These are phyloP conservation scores for Gorilla gorilla DNA, from an alignment of 2,113 vertebrate species.

Conservation along the genomic window DNA sequence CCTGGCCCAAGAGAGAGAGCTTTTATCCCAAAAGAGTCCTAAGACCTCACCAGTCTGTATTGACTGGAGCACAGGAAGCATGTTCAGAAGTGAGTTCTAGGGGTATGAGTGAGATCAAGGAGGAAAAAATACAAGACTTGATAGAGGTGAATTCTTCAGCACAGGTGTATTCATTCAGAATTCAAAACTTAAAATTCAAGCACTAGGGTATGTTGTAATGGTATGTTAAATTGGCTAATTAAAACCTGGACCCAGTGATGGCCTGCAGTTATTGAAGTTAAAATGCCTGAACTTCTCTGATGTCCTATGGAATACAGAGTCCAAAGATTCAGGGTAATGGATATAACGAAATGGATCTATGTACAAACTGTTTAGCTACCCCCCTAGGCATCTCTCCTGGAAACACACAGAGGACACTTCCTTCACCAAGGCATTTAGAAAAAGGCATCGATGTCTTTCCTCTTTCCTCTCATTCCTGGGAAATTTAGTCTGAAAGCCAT, in stretches of 20 bases:
- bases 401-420: not conserved
- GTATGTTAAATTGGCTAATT: not conserved
- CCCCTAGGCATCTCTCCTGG: not conserved
- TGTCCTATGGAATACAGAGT: not conserved
- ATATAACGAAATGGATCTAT: not conserved
- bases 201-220: not conserved
- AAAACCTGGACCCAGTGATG: not conserved
- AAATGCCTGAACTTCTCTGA: conserved; percentile 21
- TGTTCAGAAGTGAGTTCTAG: not conserved
- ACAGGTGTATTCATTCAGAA: not conserved
- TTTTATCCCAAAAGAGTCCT: not conserved
- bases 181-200: not conserved
- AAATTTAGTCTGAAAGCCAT: conserved; percentile 1
- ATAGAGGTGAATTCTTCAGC: not conserved
- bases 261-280: not conserved
- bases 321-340: not conserved
- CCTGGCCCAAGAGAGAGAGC: not conserved
- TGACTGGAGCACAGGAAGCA: not conserved
- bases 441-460: not conserved
- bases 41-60: not conserved
- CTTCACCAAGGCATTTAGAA: not conserved
- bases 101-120: not conserved
- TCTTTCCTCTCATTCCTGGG: not conserved
- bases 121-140: not conserved
- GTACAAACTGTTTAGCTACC: not conserved